Evolutionary conservation across 2,888 invertebrate species (phyloP).

Genomic region (Strigamia transsilvanica): DNA sequence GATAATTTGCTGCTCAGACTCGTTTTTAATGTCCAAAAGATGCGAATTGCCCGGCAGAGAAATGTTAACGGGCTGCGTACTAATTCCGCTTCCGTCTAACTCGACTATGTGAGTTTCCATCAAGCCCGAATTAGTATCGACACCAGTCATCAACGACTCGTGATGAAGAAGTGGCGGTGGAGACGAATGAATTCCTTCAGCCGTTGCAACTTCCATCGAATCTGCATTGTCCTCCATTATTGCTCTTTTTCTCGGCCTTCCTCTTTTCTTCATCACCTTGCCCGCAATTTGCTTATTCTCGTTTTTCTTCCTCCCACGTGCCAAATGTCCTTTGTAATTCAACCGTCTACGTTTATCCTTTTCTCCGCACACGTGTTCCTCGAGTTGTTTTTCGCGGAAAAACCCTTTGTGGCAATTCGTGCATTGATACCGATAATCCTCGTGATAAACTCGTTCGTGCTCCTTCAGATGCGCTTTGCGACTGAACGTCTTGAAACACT

Average conservation of each 20-base stretch:
- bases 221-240: background rate
- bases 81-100: conserved; percentile 27
- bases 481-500: conserved; percentile 64
- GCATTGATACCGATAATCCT: conserved; percentile 61
- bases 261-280: conserved; percentile 2
- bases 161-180: conserved; percentile 24
- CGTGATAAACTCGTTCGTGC: conserved; percentile 62
- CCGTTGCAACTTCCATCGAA: background rate
- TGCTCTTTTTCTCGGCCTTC: conserved; percentile 35
- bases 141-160: conserved; percentile 7
- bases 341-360: conserved; percentile 52
- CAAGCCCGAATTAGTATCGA: background rate
- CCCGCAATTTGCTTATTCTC: conserved; percentile 42
- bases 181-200: conserved; percentile 17
- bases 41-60: background rate
- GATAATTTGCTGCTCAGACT: conserved; percentile 7
- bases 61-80: conserved; percentile 29
- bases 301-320: conserved; percentile 22
- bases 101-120: conserved; percentile 40
- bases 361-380: conserved; percentile 61
- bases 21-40: conserved; percentile 26
- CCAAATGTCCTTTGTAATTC: conserved; percentile 25
- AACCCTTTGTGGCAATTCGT: conserved; percentile 59
- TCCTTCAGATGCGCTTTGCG: conserved; percentile 63
- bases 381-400: conserved; percentile 61